phyloP scores from a whole-genome alignment of 2,888 invertebrate genomes.

The Deladenus siricidicola region DNA sequence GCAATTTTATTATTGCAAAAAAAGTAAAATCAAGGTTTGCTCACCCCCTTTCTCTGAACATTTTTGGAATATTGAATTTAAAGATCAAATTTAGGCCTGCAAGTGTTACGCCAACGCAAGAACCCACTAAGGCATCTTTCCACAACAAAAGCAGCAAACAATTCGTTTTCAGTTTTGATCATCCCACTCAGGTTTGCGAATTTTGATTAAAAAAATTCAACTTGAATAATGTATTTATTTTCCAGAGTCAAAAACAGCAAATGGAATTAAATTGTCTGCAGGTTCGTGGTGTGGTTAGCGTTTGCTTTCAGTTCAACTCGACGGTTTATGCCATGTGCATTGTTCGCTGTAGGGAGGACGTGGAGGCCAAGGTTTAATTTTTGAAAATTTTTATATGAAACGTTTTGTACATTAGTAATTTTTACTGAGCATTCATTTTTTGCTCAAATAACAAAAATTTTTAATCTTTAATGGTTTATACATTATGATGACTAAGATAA shows the following conservation, averaged over 20 bases:
- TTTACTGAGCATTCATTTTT: no score
- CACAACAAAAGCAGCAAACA: constrained; percentile 3
- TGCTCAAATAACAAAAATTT: no score
- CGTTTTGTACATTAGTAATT: no score
- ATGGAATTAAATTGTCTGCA: constrained; percentile 5
- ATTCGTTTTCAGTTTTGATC: constrained; percentile 5
- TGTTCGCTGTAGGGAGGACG: constrained; percentile 4
- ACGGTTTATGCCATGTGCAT: neutral
- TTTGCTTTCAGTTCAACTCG: constrained; percentile 6
- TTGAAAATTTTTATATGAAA: no score
- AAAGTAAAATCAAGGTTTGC: no score
- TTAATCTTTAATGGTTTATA: neutral
- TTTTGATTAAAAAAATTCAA: no score
- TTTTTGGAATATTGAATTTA: no score
- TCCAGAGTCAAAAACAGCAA: neutral
- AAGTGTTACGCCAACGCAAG: no score
- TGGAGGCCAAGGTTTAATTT: constrained; percentile 3
- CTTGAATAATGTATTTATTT: neutral
- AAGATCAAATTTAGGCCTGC: no score
- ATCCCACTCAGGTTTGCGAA: neutral
- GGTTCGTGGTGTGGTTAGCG: constrained; percentile 6
- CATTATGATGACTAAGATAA: neutral
- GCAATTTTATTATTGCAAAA: no score
- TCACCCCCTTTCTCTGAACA: no score
- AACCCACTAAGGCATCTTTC: neutral